Percentiles rank a stretch among this genome's conserved stretches.
Conservation (phyloP, 2,888 invertebrate species). For the Ormyrus pomaceus region DNA sequence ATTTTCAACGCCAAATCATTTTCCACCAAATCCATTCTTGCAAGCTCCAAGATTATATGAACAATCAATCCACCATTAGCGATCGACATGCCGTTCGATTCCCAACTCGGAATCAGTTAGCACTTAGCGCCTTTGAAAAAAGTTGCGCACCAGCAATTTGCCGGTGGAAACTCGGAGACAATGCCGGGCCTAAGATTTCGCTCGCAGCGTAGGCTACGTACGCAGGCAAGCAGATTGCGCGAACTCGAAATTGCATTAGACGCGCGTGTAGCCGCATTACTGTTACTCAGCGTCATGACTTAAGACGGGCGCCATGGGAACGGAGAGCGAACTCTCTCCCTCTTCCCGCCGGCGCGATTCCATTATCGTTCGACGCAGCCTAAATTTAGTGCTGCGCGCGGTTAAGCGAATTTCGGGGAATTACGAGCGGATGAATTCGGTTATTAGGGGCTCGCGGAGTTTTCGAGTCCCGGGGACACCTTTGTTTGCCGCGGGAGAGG, state of each 20-base stretch:
- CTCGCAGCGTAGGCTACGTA: neutral
- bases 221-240: neutral
- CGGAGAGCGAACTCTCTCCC: neutral
- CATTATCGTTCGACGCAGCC: slow-evolving; percentile 61
- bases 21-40: too few relatives aligned
- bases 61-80: too few relatives aligned
- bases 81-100: too few relatives aligned
- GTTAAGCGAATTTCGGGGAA: slow-evolving; percentile 10
- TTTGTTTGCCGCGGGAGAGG: slow-evolving; percentile 16
- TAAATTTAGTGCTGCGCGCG: neutral
- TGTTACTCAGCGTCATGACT: slow-evolving; percentile 43
- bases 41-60: too few relatives aligned
- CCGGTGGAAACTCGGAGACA: neutral
- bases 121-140: neutral
- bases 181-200: neutral
- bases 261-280: slow-evolving; percentile 33
- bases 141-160: neutral
- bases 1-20: too few relatives aligned
- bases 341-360: slow-evolving; percentile 24
- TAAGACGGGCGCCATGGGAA: slow-evolving; percentile 45
- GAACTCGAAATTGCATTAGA: slow-evolving; percentile 45
- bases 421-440: neutral
- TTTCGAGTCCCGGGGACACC: too few relatives aligned
- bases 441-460: too few relatives aligned
- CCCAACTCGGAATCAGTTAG: too few relatives aligned